Evolutionary conservation across 2,888 invertebrate species (phyloP).

Genomic region (Achlya flavicornis): DNA sequence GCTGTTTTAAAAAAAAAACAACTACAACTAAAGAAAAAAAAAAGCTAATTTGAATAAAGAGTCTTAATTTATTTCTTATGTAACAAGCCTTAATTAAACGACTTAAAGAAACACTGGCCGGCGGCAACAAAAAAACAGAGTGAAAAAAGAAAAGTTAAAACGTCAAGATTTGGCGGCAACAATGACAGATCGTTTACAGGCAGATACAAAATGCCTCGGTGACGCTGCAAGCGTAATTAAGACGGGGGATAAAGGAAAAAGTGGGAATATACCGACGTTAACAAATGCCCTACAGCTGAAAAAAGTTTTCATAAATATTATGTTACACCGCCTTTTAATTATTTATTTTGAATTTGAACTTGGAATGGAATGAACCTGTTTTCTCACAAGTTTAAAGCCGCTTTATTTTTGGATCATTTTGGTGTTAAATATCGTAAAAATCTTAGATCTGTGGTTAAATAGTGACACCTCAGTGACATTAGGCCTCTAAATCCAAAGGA

Average conservation of each 20-base stretch:
- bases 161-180: constrained; percentile 52
- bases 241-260: constrained; percentile 34
- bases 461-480: too few species aligned
- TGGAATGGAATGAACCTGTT: neutral
- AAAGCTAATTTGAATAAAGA: too few species aligned
- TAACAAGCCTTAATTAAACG: neutral
- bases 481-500: too few species aligned
- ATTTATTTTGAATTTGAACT: neutral
- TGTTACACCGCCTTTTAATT: constrained; percentile 2
- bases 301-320: neutral
- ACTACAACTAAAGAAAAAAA: too few species aligned
- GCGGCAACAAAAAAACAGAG: constrained; percentile 49
- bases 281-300: constrained; percentile 21
- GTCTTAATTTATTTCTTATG: neutral
- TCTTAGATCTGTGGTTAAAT: too few species aligned
- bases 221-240: constrained; percentile 62
- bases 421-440: too few species aligned
- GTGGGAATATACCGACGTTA: constrained; percentile 37
- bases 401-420: too few species aligned
- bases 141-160: constrained; percentile 54
- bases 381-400: neutral
- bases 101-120: constrained; percentile 43
- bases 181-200: constrained; percentile 79
- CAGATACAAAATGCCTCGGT: constrained; percentile 63
- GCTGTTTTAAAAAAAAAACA: too few species aligned